Percentiles rank a stretch among this genome's conserved stretches.
These are phyloP conservation scores for Galeopsomyia nigrocyanea DNA, from an alignment of 2,888 invertebrate species.

Conservation along the genomic window DNA sequence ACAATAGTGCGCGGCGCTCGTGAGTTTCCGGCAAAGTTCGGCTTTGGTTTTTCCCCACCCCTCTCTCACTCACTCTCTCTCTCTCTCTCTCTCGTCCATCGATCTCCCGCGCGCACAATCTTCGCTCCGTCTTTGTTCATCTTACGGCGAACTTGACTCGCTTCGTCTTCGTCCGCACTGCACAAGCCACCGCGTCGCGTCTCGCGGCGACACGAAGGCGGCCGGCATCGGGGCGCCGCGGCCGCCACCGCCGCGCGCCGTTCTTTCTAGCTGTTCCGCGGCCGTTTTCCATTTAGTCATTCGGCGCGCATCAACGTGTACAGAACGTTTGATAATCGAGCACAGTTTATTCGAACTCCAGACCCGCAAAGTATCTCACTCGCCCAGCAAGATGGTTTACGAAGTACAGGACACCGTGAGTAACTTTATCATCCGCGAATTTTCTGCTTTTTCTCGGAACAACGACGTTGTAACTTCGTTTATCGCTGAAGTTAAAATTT, in stretches of 20 bases:
- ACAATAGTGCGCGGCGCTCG: not conserved
- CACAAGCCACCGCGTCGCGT: not conserved
- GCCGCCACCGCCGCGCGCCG: not conserved
- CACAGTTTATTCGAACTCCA: not conserved
- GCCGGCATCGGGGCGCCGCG: slow-evolving; percentile 5
- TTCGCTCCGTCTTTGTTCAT: not conserved
- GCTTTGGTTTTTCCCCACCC: too few species aligned
- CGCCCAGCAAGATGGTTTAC: slow-evolving; percentile 25
- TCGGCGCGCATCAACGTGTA: slow-evolving; percentile 1
- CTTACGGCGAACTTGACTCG: too few species aligned
- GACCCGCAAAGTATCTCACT: not conserved
- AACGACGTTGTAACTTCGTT: not conserved
- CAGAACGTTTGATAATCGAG: not conserved
- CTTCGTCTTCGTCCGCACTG: too few species aligned
- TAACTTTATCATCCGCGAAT: not conserved
- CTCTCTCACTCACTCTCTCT: not conserved
- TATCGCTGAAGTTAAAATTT: not conserved
- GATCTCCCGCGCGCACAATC: not conserved
- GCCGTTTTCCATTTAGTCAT: slow-evolving; percentile 22
- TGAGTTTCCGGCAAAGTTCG: not conserved
- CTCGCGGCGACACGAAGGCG: not conserved
- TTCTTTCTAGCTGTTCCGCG: not conserved
- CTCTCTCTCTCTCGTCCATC: not conserved
- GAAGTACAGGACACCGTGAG: slow-evolving; percentile 30
- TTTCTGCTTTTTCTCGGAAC: not conserved